Evolutionary conservation across 2,113 vertebrate species (phyloP).

Genomic region (Gadus chalcogrammus): DNA sequence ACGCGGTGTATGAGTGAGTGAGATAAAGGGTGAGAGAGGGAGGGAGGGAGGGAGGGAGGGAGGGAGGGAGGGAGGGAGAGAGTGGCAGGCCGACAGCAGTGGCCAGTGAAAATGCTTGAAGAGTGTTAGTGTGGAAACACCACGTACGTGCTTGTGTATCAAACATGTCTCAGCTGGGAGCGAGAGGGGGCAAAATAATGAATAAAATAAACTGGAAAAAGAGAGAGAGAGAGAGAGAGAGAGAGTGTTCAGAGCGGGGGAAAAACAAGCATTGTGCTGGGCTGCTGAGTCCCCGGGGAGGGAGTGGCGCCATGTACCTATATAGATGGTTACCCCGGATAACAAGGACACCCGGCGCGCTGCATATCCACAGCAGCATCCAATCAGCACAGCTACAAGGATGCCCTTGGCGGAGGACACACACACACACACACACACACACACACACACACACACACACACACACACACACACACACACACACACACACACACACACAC

Average conservation of each 20-base stretch:
- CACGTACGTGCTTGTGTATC: too few species aligned
- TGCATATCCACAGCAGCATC: constrained; percentile 35
- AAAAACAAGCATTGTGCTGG: constrained; percentile 41
- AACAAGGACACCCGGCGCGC: constrained; percentile 61
- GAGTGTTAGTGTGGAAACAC: too few species aligned
- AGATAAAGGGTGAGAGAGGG: constrained; percentile 10
- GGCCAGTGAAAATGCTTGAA: too few species aligned
- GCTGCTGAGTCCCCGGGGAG: constrained; percentile 57
- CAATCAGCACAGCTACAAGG: constrained; percentile 39
- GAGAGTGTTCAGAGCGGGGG: too few species aligned
- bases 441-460: constrained; percentile 1
- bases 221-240: too few species aligned
- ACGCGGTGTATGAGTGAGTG: constrained; percentile 22
- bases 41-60: too few species aligned
- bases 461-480: neutral
- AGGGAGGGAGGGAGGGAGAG: too few species aligned
- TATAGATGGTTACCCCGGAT: constrained; percentile 56
- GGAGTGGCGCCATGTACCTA: constrained; percentile 50
- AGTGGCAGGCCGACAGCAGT: too few species aligned
- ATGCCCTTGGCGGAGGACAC: constrained; percentile 60
- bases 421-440: constrained; percentile 14
- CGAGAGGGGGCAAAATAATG: too few species aligned
- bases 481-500: constrained; percentile 13
- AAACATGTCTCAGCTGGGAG: too few species aligned
- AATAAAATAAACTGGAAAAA: too few species aligned